Percentiles rank a stretch among this genome's conserved stretches.
Conservation (phyloP, 2,888 invertebrate species). For the Leptopilina myrica region DNA sequence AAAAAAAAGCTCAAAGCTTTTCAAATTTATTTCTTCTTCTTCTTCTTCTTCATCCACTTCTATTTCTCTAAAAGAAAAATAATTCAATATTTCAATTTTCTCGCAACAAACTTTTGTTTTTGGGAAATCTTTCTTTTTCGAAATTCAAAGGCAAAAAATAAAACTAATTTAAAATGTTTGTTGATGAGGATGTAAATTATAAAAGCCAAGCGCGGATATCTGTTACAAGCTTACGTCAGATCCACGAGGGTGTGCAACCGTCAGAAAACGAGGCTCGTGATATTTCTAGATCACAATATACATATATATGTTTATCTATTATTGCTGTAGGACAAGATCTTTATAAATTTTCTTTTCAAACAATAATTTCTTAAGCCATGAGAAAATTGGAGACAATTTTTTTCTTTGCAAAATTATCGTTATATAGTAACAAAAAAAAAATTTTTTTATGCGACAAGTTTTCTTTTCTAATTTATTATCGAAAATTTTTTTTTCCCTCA, state of each 20-base stretch:
- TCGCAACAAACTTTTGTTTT: neutral
- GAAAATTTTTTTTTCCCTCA: too few species aligned
- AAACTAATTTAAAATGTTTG: neutral
- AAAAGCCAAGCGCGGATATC: slow-evolving; percentile 30
- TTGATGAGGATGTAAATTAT: neutral
- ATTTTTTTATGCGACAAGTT: too few species aligned
- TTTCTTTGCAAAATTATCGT: too few species aligned
- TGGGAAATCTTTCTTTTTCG: neutral
- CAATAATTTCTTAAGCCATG: neutral
- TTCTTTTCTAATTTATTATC: too few species aligned
- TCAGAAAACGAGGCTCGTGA: slow-evolving; percentile 57
- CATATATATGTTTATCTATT: slow-evolving; percentile 49
- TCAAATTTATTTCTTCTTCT: neutral
- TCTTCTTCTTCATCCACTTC: neutral
- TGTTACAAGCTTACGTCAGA: slow-evolving; percentile 56
- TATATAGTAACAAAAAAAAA: too few species aligned
- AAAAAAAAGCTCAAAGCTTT: neutral
- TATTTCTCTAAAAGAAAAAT: neutral
- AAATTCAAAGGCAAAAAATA: neutral
- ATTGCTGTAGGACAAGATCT: slow-evolving; percentile 47
- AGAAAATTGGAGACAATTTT: neutral
- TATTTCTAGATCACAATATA: slow-evolving; percentile 63
- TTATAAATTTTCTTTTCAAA: neutral
- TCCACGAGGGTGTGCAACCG: slow-evolving; percentile 53
- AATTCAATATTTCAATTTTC: neutral